Evolutionary conservation across 2,888 invertebrate species (phyloP), one percentile per base, ranked within the genome.

Genomic region (Keiferia lycopersicella): DNA sequence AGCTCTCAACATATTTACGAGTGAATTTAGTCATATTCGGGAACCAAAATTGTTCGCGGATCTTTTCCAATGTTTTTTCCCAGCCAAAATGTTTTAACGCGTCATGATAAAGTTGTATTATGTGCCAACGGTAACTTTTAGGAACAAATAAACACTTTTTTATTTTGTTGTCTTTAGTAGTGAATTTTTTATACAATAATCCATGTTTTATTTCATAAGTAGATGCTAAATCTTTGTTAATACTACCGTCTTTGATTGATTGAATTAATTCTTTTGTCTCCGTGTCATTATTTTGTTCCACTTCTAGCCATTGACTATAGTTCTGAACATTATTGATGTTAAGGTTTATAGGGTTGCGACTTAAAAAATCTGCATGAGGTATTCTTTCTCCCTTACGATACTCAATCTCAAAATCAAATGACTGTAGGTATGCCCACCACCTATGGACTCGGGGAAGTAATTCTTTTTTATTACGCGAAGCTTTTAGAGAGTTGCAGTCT

Each of bases 381-480:
- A 62, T 48, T 1, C 64, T 57, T n/a, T 64, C 66, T 11, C 64
- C 66, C 41, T 59, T 66, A 0, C 67, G 56, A 48, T 68, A 70
- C n/a, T 65, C 64, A n/a, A 70, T 64, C n/a, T 62, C 62, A 59
- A 70, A 70, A 45, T 66, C 22, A 30, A 65, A 67, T 11, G 60
- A 57, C 39, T 68, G 68, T 10, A 69, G 38, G 41, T 61, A 67
- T 10, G 64, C 59, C 66, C 69, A 69, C 66, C 69, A 69, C 16
- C 67, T 38, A 38, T 64, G 63, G 0, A 70, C 57, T 2, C 66
- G 60, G 8, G 68, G 66, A 11, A 65, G n/a, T 18, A 70, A 41
- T 10, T 69, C 65, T 41, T 64, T 62, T 69, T 67, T 26, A n/a
- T 61, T 30, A 20, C 48, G 30, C 10, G 69, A 64, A 1, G 67